Evolutionary conservation across 2,113 vertebrate genomes (phyloP), one percentile per base, ranked within the genome.

Genomic region (Melospiza georgiana): DNA sequence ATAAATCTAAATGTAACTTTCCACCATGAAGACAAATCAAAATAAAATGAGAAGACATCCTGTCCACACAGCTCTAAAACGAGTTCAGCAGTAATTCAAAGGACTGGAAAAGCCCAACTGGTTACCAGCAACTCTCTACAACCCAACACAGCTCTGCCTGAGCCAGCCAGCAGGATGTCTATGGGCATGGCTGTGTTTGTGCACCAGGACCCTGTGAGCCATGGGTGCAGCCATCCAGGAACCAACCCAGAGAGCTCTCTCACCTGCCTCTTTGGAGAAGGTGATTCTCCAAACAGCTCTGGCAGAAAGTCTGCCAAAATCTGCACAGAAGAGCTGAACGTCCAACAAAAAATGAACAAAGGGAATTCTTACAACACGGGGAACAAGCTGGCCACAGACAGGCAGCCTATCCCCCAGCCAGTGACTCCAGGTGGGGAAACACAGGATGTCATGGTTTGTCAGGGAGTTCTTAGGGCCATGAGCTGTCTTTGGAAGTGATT

Each of bases 161-260:
- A 67, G 71, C 55, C 75, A 79, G 41, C 28, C 88, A 76, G 54
- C 37, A 58, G 63, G n/a, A 24, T 18, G 39, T 46, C 63, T 15
- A 24, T 0, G 1, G 57, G 30, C 2, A 3, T 1, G 2, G 48
- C 33, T 8, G 16, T 7, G 55, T 33, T 51, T 19, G 1, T 6
- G 31, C 49, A 66, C 23, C 37, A 35, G 72, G 41, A 79, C 49
- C 21, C 54, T 52, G n/a, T 1, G 16, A 71, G 72, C 39, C 85
- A 63, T 10, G 14, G 3, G 35, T 9, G 41, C 10, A 52, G 54
- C 82, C 71, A 63, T 24, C 22, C 9, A 1, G n/a, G 54, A 93
- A 62, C 58, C 79, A 66, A 61, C 17, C 14, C 11, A 41, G 21
- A 62, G 55, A 84, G 12, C 33, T 41, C 39, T 68, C 83, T 49